phyloP scores from a whole-genome alignment of 2,888 invertebrate genomes.

The Tridacna crocea region DNA sequence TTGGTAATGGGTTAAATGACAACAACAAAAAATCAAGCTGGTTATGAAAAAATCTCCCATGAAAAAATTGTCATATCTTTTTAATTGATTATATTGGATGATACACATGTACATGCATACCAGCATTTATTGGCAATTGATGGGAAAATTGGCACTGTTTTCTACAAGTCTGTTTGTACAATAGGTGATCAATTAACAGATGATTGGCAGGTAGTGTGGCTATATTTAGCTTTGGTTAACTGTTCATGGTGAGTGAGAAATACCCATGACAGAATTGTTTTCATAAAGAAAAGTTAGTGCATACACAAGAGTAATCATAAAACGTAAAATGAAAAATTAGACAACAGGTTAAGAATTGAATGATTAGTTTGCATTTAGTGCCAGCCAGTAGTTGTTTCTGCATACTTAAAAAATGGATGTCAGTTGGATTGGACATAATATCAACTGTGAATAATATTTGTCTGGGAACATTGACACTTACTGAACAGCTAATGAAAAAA shows the following conservation, averaged over 20 bases:
- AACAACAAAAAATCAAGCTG: no score
- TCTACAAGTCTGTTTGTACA: conserved; percentile 5
- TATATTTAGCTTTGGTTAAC: conserved; percentile 11
- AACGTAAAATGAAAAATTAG: background rate
- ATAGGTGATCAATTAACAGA: conserved; percentile 21
- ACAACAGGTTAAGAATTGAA: background rate
- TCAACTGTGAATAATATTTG: conserved; percentile 11
- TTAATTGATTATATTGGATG: no score
- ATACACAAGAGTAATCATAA: background rate
- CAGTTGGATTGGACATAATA: conserved; percentile 1
- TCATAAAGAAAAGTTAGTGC: background rate
- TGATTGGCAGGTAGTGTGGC: conserved; percentile 6
- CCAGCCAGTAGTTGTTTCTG: background rate
- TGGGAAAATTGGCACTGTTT: conserved; percentile 28
- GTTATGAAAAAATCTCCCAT: no score
- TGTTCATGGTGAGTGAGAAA: conserved; percentile 27
- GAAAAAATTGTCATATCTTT: no score
- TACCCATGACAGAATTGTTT: conserved; percentile 22
- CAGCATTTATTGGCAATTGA: background rate
- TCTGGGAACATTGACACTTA: background rate
- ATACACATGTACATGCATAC: no score
- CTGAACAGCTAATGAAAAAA: background rate
- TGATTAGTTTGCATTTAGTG: background rate
- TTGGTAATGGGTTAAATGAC: no score
- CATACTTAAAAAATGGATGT: background rate